Evolutionary conservation across 2,888 invertebrate species (phyloP), one percentile per base, ranked within the genome.

Genomic region (Leptopilina drosophilae): DNA sequence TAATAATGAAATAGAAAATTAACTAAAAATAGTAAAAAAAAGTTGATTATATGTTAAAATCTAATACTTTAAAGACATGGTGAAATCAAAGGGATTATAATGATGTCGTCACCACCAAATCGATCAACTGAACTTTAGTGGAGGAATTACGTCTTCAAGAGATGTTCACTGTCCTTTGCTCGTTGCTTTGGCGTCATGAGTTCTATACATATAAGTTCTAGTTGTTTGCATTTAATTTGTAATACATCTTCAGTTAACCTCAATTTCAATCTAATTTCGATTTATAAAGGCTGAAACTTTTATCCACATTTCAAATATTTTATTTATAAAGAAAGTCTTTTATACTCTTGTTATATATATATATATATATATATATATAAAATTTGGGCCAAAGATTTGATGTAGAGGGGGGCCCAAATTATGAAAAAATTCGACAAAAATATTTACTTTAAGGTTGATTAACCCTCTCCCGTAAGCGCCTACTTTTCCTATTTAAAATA

Each of bases 61-160:
- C 26, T 26, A 53, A 56, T 56, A 20, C 33, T 7, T n/a, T 0
- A 33, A n/a, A 53, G 73, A 49, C 69, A 12, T 73, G 46, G 11
- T 2, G 14, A 14, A 73, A 73, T 73, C 56, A 56, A 56, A 11
- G 53, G 20, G 73, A 80, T 78, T 80, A 78, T 59, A 78, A 78
- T 76, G 73, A 78, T 49, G 49, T 49, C 20, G 76, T 64, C 73
- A 75, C 49, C 77, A 62, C n/a, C 20, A 40, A 64, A 80, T 80
- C 78, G 80, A 80, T 80, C 75, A 73, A 42, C 20, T 73, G 53
- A n/a, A n/a, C 53, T 56, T n/a, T n/a, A 33, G 33, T 26, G 14
- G 69, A 33, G 69, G 9, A 73, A 66, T 20, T 20, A 46, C 46
- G n/a, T 9, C 42, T 42, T 66, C 42, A 66, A 66, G 66, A 66